Base-by-base conservation (phyloP, 2,888 invertebrate genomes). In the Carcina quercana region DNA sequence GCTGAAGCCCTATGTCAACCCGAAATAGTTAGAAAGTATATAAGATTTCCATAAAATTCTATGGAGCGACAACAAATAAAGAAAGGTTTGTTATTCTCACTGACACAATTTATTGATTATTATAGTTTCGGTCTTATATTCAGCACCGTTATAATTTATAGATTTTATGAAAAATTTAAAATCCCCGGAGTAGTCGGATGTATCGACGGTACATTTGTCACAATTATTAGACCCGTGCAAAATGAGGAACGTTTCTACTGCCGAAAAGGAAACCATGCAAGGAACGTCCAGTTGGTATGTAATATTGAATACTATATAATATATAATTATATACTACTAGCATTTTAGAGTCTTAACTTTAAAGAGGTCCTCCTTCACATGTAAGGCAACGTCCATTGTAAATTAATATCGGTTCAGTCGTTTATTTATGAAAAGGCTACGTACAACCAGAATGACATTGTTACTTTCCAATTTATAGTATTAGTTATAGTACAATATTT, bases 251-350 rank as follows among this genome's bases (percentile, higher is more conserved):
- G 41, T 8, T 43, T 35, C 22, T 42, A 37, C 31, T 37, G 42
- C 25, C 30, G 39, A 19, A 43, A 43, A 35, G 37, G 39, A 11
- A 35, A 38, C 30, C 39, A 44, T 42, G 35, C 42, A 27, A 37
- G 42, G 34, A 42, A 40, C 43, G 36, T 45, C 11, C 40, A 35
- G 36, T 37, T 38, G 35, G 35, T 42, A 42, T n/a, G n/a, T n/a
- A n/a, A n/a, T n/a, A n/a, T n/a, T n/a, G n/a, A n/a, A n/a, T n/a
- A n/a, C n/a, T n/a, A n/a, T n/a, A n/a, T n/a, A n/a, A n/a, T n/a
- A n/a, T n/a, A n/a, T n/a, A n/a, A n/a, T n/a, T n/a, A n/a, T n/a
- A n/a, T n/a, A n/a, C n/a, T n/a, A n/a, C n/a, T n/a, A n/a, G n/a
- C n/a, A n/a, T n/a, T n/a, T n/a, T n/a, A n/a, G n/a, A n/a, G n/a